Evolutionary conservation across 2,797 vertebrate genomes (phyloP).

Genomic region (Eulemur mongoz): DNA sequence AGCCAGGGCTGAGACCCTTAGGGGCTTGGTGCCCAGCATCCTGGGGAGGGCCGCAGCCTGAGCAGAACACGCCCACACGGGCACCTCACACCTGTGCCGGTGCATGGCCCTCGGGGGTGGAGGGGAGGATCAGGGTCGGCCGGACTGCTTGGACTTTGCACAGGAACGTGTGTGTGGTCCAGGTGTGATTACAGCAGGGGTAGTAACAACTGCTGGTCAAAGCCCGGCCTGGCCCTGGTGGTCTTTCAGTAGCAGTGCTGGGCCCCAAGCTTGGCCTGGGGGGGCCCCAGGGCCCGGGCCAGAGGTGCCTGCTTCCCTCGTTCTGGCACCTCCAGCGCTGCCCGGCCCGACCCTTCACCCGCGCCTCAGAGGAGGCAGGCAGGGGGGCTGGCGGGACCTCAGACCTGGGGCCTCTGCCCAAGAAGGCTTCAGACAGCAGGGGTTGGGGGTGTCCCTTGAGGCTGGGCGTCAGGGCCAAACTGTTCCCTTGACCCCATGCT

Average conservation of each 20-base stretch:
- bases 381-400: not conserved
- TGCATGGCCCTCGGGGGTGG: too few species aligned
- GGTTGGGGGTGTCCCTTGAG: not conserved
- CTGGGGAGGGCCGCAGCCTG: not conserved
- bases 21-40: not conserved
- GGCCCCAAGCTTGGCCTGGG: not conserved
- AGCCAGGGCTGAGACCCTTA: not conserved
- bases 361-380: not conserved
- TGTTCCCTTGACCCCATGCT: not conserved
- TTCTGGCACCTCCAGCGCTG: not conserved
- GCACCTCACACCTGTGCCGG: too few species aligned
- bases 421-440: rapidly evolving
- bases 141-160: not conserved
- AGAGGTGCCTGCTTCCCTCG: not conserved
- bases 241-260: not conserved
- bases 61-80: not conserved
- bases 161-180: not conserved
- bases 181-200: not conserved
- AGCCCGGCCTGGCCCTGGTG: not conserved
- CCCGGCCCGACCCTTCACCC: not conserved
- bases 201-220: not conserved
- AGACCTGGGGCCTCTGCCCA: not conserved
- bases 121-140: too few species aligned
- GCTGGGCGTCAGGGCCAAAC: not conserved
- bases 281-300: rapidly evolving